Evolutionary conservation across 2,113 vertebrate species (phyloP).

Genomic region (Platichthys stellatus): DNA sequence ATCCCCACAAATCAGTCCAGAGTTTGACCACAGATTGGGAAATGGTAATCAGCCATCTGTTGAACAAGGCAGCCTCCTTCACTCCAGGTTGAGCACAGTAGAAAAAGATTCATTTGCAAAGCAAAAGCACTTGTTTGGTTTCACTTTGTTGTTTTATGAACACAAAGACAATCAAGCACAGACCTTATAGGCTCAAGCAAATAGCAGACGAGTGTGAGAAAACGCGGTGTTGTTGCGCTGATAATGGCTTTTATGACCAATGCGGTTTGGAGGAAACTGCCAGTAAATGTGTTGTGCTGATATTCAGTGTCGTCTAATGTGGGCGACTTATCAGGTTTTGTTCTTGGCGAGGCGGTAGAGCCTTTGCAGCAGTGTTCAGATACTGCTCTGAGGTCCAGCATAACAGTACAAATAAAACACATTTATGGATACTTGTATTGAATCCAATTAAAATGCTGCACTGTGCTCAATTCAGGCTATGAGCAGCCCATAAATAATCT

Average conservation of each 20-base stretch:
- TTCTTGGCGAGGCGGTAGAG: conserved; percentile 3
- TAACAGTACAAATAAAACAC: conserved; percentile 42
- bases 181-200: not conserved
- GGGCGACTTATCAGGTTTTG: conserved; percentile 27
- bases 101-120: conserved; percentile 28
- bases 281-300: conserved; percentile 24
- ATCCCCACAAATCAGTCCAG: conserved; percentile 37
- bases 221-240: not conserved
- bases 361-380: conserved; percentile 21
- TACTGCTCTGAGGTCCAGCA: conserved; percentile 17
- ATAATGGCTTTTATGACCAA: not conserved
- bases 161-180: not conserved
- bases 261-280: not conserved
- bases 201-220: not conserved
- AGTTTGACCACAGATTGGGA: conserved; percentile 68
- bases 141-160: conserved; percentile 13
- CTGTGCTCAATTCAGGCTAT: conserved; percentile 2
- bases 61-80: conserved; percentile 39
- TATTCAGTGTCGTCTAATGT: conserved; percentile 15
- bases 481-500: not conserved
- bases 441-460: conserved; percentile 16
- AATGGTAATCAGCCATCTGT: conserved; percentile 75
- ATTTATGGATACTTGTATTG: conserved; percentile 19
- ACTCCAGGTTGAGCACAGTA: conserved; percentile 35
- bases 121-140: conserved; percentile 29